These are phyloP conservation scores for Leucoraja ocellata DNA, from an alignment of 2,797 vertebrate species.

Conservation along the genomic window DNA sequence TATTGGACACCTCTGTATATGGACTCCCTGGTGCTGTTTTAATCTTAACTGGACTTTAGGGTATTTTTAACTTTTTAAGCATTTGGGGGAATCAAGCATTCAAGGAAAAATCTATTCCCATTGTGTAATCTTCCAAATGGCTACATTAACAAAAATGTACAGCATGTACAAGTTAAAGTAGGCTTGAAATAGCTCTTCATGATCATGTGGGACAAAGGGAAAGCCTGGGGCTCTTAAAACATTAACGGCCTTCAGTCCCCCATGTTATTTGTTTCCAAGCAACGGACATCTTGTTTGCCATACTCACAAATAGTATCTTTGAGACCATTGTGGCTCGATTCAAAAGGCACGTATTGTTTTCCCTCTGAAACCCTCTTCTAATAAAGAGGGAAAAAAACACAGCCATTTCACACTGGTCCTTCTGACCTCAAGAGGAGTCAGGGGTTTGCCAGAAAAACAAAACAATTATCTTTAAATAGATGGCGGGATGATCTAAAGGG, in stretches of 20 bases:
- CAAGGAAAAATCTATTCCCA: background rate
- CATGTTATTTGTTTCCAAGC: background rate
- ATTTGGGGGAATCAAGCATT: background rate
- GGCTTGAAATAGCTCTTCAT: background rate
- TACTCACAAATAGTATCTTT: background rate
- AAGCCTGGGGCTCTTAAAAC: background rate
- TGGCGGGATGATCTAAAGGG: background rate
- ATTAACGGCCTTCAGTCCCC: background rate
- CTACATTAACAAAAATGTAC: background rate
- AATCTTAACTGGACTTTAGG: too few relatives aligned
- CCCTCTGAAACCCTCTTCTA: background rate
- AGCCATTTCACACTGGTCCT: background rate
- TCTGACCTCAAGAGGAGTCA: background rate
- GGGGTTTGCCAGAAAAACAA: background rate
- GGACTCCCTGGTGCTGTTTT: too few relatives aligned
- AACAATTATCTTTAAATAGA: conserved; percentile 6
- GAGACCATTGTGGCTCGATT: too few relatives aligned
- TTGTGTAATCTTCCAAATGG: background rate
- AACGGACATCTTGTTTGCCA: background rate
- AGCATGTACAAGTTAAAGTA: background rate
- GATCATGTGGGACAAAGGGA: background rate
- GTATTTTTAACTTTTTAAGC: background rate
- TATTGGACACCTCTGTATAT: too few relatives aligned
- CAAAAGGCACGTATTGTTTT: background rate
- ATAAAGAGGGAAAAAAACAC: background rate